These are phyloP conservation scores for Plemyria rubiginata DNA, from an alignment of 2,888 invertebrate species.

Conservation along the genomic window DNA sequence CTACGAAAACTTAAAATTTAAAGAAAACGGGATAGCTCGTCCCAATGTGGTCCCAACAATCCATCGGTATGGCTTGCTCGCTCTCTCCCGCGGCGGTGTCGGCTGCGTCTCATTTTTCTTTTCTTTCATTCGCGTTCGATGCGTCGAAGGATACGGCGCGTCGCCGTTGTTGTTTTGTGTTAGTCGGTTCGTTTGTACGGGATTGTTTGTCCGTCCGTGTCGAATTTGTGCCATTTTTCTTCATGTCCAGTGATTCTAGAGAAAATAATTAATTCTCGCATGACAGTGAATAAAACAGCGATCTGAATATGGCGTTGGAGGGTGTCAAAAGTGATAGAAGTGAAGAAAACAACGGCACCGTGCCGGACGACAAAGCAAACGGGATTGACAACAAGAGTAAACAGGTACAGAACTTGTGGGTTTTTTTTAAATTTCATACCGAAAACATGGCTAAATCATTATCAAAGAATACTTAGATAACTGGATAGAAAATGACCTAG, in stretches of 20 bases:
- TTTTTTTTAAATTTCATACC: constrained; percentile 52
- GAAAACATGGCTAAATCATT: constrained; percentile 8
- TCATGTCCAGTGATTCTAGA: constrained; percentile 64
- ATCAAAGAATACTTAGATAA: constrained; percentile 2
- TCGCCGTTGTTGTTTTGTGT: constrained; percentile 51
- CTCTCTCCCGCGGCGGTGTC: constrained; percentile 45
- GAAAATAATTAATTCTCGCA: constrained; percentile 68
- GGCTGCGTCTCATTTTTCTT: constrained; percentile 41
- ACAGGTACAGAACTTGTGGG: constrained; percentile 74
- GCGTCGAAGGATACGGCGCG: constrained; percentile 66
- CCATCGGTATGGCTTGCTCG: constrained; percentile 48
- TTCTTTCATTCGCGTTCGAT: constrained; percentile 78
- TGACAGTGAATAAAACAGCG: constrained; percentile 79
- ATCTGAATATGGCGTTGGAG: constrained; percentile 81
- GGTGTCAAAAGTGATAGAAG: constrained; percentile 84
- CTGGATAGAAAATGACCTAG: not conserved
- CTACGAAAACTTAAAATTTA: too few relatives aligned
- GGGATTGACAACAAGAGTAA: constrained; percentile 85
- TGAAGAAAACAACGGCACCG: constrained; percentile 82
- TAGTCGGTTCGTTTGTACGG: constrained; percentile 67
- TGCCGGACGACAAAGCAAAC: constrained; percentile 82
- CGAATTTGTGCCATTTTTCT: constrained; percentile 72
- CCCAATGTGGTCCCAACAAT: too few relatives aligned
- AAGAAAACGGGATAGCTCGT: too few relatives aligned
- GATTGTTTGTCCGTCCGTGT: constrained; percentile 76